Conservation (phyloP, 2,113 vertebrate species). For the Oxygymnocypris stewartii region DNA sequence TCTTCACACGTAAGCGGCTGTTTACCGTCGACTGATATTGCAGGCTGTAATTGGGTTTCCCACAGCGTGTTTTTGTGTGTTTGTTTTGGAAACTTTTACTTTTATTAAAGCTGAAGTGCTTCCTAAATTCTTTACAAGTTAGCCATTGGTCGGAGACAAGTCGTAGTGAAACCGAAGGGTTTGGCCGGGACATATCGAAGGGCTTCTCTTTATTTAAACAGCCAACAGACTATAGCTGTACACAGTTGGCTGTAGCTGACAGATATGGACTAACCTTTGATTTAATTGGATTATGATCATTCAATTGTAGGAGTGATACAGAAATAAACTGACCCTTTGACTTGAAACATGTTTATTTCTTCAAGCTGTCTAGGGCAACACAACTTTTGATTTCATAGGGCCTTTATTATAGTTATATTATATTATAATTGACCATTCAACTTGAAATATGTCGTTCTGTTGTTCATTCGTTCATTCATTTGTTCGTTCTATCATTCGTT, state of each 20-base stretch:
- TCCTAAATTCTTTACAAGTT: neutral
- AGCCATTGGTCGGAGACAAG: neutral
- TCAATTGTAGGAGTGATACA: neutral
- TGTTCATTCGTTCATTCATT: too few relatives aligned
- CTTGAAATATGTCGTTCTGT: too few relatives aligned
- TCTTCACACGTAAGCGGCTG: neutral
- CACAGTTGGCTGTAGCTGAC: neutral
- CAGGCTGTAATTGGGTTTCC: constrained; percentile 5
- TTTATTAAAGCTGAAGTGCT: neutral
- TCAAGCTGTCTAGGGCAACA: too few relatives aligned
- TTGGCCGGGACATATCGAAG: neutral
- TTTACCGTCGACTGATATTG: neutral
- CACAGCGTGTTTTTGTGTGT: neutral
- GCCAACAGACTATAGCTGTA: neutral
- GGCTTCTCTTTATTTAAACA: neutral
- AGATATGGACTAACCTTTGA: neutral
- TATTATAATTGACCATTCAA: too few relatives aligned
- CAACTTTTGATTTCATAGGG: too few relatives aligned
- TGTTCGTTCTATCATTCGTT: too few relatives aligned
- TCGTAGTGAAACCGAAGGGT: neutral
- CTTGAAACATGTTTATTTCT: neutral
- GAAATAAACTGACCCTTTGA: neutral
- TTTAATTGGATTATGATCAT: neutral
- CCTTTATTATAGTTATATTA: too few relatives aligned
- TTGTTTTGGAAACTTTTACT: neutral